Evolutionary conservation across 2,888 invertebrate genomes (phyloP), one percentile per base, ranked within the genome.

Genomic region (Drosophila meridiana): DNA sequence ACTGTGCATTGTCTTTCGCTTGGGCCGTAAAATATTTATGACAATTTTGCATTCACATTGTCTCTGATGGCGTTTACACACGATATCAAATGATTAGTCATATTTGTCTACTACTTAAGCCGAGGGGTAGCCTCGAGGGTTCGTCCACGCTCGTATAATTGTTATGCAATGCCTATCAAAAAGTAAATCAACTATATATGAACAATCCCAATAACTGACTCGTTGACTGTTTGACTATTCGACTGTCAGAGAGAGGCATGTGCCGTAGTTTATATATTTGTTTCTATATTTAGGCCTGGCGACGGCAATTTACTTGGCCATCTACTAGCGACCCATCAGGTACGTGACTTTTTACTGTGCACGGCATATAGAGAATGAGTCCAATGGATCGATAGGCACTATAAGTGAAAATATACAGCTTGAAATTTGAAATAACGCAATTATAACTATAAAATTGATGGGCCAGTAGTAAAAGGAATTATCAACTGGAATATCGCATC

Each of bases 51-150:
- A 36, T 70, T 59, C 74, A 59, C 56, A 48, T 73, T 78, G 71
- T 76, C 26, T 58, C 26, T 58, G 69, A 80, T 80, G 69, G 73
- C 76, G 56, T 14, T 74, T 69, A 80, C 56, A 78, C 80, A 85
- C 78, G 81, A 73, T 55, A 80, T 61, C 66, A 72, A 76, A 65
- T 76, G 78, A 83, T 83, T 83, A 82, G 80, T 83, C 82, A 83
- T 82, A 59, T 73, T 55, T 62, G 52, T 55, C 43, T 11, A 26
- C 28, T 20, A 26, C 45, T 28, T 40, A 13, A 43, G 20, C 36
- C 11, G 4, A 4, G 7, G 13, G 47, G 48, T 7, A 40, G 13
- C 20, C 36, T 14, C 13, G 11, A 8, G 47, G 47, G 32, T 11
- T 58, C 14, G 34, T 9, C 32, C 59, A 56, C 28, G 26, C 60